phyloP scores from a whole-genome alignment of 2,797 vertebrate species.

The Enoplosus armatus region DNA sequence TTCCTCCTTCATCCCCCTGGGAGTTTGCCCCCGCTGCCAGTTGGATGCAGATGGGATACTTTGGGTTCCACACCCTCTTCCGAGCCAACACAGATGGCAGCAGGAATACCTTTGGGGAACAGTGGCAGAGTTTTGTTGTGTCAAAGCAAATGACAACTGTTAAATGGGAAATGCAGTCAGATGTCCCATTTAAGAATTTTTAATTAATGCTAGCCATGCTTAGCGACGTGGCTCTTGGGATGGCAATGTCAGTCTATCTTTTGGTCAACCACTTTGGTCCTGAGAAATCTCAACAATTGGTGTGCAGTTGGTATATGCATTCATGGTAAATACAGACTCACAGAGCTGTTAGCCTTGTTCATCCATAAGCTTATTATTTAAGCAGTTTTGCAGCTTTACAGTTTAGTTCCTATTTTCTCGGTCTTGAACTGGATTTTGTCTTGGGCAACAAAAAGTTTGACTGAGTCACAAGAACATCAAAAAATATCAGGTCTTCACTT shows the following conservation, averaged over 20 bases:
- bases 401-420: neutral
- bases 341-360: neutral
- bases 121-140: constrained; percentile 28
- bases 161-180: constrained; percentile 3
- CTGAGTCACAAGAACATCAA: neutral
- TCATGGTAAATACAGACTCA: neutral
- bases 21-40: constrained; percentile 56
- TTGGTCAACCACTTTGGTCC: neutral
- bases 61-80: constrained; percentile 93
- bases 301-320: neutral
- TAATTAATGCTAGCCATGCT: neutral
- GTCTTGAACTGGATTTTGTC: neutral
- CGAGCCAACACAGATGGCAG: constrained; percentile 88
- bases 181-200: constrained; percentile 9
- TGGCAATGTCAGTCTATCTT: neutral
- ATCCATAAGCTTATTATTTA: neutral
- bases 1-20: constrained; percentile 37
- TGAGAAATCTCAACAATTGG: neutral
- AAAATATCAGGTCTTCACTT: neutral
- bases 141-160: constrained; percentile 15
- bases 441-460: neutral
- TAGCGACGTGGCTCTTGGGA: neutral
- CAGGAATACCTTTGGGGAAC: constrained; percentile 86
- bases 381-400: neutral
- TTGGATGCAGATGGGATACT: constrained; percentile 92